Conservation (phyloP, 2,113 vertebrate genomes). For the Pedetes capensis region DNA sequence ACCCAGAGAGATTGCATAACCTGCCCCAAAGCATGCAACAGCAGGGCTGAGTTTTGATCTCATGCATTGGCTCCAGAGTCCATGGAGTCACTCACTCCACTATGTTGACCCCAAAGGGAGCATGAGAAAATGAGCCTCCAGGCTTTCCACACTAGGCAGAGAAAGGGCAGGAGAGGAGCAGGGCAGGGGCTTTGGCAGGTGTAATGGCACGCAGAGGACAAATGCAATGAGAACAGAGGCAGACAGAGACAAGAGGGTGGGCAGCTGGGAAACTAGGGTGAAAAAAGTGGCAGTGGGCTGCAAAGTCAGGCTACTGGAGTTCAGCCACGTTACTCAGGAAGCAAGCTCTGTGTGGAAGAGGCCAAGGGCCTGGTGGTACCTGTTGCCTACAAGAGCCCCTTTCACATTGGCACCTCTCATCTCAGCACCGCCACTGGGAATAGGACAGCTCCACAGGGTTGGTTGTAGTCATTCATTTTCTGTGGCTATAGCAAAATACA, state of each 20-base stretch:
- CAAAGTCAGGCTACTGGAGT: background rate
- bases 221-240: background rate
- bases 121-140: background rate
- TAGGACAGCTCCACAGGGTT: background rate
- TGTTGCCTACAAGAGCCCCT: background rate
- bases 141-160: background rate
- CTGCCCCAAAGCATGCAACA: background rate
- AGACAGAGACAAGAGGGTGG: background rate
- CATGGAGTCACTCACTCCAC: too few relatives aligned
- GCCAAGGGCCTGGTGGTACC: background rate
- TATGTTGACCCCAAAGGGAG: background rate
- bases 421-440: background rate
- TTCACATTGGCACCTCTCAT: background rate
- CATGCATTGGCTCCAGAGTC: background rate
- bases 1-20: background rate
- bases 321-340: background rate
- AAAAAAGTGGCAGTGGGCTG: background rate
- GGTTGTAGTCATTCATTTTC: background rate
- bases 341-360: rapidly evolving
- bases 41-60: background rate
- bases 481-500: background rate
- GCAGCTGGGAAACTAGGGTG: background rate
- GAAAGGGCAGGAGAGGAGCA: background rate
- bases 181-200: background rate
- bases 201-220: background rate